Evolutionary conservation across 1,140 invertebrate species (phyloP), one percentile per base, ranked within the genome.

Genomic region (Psix sp.): DNA sequence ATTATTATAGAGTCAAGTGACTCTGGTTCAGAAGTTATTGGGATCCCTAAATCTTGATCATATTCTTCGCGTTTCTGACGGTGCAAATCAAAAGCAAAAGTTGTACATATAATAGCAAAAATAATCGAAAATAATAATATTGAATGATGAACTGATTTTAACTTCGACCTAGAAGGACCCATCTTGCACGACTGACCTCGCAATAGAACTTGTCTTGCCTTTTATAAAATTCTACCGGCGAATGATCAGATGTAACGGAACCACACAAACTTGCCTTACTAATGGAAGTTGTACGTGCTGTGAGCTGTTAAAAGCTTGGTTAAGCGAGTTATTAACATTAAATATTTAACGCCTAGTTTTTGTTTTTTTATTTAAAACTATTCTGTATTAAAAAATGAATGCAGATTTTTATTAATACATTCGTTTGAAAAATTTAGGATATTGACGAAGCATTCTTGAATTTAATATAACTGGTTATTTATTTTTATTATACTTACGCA

Each of bases 171-270:
- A 21, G 24, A 45, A 38, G 11, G 21, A 29, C 59, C 42, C 74
- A 76, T 76, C 42, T 65, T 70, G 7, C 7, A 42, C 42, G 63
- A 82, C 78, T 79, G 77, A 80, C 80, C 77, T 79, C 63, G 57
- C 42, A 40, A 52, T 46, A 33, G 48, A 46, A 33, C 33, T 31
- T 16, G 74, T 68, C 52, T 51, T 74, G 52, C 76, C 82, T 86
- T 86, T 86, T 86, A 86, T 86, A 85, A 86, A 81, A 81, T 83
- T 78, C 78, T 57, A 35, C 68, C 16, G 68, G 73, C 67, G 74
- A 66, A 43, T 71, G 70, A 71, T 77, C 73, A 68, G 66, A 57
- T 60, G 21, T 84, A 84, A 84, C 83, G 82, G 83, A 59, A 84
- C 49, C 20, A 39, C 39, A 59, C 70, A 75, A 80, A 74, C 57